Conservation (phyloP, 2,888 invertebrate genomes). For the Habrosyne pyritoides region DNA sequence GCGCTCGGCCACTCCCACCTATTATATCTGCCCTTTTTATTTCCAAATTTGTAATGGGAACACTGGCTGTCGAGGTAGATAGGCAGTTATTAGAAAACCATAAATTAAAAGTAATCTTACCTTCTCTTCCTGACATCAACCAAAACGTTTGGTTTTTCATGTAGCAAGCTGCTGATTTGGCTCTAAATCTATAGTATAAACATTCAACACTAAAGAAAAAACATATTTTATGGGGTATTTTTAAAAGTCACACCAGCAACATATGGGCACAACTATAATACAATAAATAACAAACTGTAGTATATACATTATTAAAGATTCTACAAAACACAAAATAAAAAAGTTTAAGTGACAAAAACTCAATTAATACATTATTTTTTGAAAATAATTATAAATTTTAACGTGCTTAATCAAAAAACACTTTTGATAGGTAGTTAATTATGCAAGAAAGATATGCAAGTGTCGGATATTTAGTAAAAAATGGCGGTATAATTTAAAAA, state of each 20-base stretch:
- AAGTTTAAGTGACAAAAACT: too few species aligned
- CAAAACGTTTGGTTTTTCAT: neutral
- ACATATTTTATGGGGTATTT: too few species aligned
- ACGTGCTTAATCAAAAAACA: neutral
- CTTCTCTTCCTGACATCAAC: neutral
- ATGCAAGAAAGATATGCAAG: neutral
- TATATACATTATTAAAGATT: too few species aligned
- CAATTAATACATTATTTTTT: too few species aligned
- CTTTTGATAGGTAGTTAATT: neutral
- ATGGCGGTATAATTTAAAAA: neutral
- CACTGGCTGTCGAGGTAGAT: conserved; percentile 10
- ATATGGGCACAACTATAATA: too few species aligned
- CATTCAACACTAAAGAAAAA: too few species aligned
- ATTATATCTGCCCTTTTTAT: conserved; percentile 45
- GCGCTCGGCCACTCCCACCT: conserved; percentile 51
- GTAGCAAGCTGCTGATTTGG: neutral
- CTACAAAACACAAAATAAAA: too few species aligned
- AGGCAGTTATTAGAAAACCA: conserved; percentile 6
- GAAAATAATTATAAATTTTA: neutral
- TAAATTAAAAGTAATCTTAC: conserved; percentile 7
- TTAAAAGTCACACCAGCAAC: too few species aligned
- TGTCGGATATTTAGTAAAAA: too few species aligned
- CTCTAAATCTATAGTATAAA: too few species aligned
- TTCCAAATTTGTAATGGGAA: conserved; percentile 19
- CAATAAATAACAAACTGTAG: too few species aligned